Percentiles rank a stretch among this genome's conserved stretches.
These are phyloP conservation scores for Nudaria mundana DNA, from an alignment of 2,888 invertebrate species.

Conservation along the genomic window DNA sequence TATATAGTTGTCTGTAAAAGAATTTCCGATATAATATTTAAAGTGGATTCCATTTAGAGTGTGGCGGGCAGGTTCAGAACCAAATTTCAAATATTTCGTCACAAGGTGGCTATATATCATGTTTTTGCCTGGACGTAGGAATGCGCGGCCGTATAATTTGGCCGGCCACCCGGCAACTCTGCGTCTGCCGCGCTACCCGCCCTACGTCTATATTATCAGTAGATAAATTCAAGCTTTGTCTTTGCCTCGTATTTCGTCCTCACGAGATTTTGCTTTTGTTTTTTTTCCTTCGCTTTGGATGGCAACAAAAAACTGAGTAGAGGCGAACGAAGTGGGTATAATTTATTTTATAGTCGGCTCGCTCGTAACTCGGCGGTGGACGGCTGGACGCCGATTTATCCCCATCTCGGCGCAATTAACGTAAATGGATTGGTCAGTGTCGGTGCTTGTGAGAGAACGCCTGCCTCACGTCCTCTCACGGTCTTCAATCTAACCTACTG, in stretches of 20 bases:
- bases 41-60: constrained; percentile 69
- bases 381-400: constrained; percentile 80
- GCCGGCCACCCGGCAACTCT: constrained; percentile 72
- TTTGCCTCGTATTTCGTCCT: constrained; percentile 81
- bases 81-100: constrained; percentile 76
- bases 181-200: constrained; percentile 70
- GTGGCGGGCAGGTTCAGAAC: constrained; percentile 65
- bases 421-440: constrained; percentile 78
- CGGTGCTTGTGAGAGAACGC: constrained; percentile 60
- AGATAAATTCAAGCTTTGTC: constrained; percentile 81
- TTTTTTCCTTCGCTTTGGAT: constrained; percentile 58
- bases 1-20: constrained; percentile 60
- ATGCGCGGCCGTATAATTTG: constrained; percentile 78
- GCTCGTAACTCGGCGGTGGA: constrained; percentile 80
- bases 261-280: constrained; percentile 76
- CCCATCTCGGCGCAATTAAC: constrained; percentile 79
- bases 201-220: constrained; percentile 82
- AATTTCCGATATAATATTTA: constrained; percentile 63
- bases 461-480: constrained; percentile 38
- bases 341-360: constrained; percentile 80
- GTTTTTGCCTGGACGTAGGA: constrained; percentile 74
- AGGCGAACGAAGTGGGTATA: constrained; percentile 80
- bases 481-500: constrained; percentile 32
- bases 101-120: constrained; percentile 77
- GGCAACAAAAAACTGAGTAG: constrained; percentile 79